These are phyloP conservation scores for Telmatochromis sp. DNA, from an alignment of 2,113 vertebrate species.

Conservation along the genomic window DNA sequence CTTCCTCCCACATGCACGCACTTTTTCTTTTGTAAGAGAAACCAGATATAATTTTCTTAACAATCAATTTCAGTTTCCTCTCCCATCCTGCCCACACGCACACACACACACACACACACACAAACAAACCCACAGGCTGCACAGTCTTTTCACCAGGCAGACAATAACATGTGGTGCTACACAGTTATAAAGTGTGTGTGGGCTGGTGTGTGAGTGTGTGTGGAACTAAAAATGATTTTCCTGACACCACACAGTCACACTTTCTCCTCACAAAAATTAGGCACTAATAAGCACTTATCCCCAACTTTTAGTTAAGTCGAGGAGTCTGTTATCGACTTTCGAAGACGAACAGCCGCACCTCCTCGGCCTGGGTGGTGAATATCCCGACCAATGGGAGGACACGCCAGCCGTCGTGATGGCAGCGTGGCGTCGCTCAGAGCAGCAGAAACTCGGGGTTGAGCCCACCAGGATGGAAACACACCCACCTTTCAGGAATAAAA, in stretches of 20 bases:
- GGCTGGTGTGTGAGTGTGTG: neutral
- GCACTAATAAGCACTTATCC: neutral
- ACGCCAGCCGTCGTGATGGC: conserved; percentile 69
- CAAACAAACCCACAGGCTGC: neutral
- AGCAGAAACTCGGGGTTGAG: conserved; percentile 65
- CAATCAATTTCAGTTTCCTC: conserved; percentile 15
- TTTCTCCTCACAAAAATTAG: neutral
- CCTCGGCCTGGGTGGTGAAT: conserved; percentile 77
- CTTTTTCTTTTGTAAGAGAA: neutral
- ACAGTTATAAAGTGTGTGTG: neutral
- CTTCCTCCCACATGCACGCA: neutral
- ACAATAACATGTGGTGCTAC: neutral
- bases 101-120: neutral
- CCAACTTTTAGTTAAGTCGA: conserved; percentile 80
- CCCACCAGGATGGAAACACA: conserved; percentile 44
- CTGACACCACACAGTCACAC: neutral
- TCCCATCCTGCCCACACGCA: neutral
- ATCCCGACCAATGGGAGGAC: conserved; percentile 71
- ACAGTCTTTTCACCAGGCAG: neutral
- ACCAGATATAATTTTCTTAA: conserved; percentile 32
- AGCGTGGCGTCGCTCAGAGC: conserved; percentile 72
- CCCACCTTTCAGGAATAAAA: conserved; percentile 72
- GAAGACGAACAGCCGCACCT: conserved; percentile 81
- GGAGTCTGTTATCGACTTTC: conserved; percentile 81
- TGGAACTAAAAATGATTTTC: neutral